These are phyloP conservation scores for Phrynocephalus guinanensis DNA, from an alignment of 2,797 vertebrate species.

Conservation along the genomic window DNA sequence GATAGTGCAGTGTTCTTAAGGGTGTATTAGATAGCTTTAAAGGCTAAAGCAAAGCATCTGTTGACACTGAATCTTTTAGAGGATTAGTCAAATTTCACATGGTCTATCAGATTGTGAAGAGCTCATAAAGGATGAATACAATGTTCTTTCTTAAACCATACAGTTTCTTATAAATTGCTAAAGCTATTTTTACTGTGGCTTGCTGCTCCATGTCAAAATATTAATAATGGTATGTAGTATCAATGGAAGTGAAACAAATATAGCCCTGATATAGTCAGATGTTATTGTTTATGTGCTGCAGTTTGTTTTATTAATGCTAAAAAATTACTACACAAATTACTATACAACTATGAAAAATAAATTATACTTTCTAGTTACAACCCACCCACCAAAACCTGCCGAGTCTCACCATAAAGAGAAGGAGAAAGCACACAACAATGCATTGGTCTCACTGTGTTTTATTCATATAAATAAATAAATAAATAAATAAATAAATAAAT, in stretches of 20 bases:
- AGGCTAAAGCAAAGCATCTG: slow-evolving; percentile 11
- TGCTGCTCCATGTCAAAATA: neutral
- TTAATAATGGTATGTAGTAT: neutral
- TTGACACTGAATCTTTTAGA: slow-evolving; percentile 44
- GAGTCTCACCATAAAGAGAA: neutral
- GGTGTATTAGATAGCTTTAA: slow-evolving; percentile 51
- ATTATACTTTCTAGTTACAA: neutral
- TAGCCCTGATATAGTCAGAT: neutral
- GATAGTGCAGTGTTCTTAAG: slow-evolving; percentile 54
- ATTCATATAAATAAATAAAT: neutral
- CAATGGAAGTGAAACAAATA: neutral
- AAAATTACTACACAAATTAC: neutral
- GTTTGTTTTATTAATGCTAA: neutral
- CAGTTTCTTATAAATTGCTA: neutral
- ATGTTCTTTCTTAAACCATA: neutral
- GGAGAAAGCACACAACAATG: neutral
- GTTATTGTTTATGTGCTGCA: neutral
- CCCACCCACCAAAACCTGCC: too few species aligned
- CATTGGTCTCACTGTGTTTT: neutral
- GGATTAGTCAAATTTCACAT: slow-evolving; percentile 53
- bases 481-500: too few species aligned
- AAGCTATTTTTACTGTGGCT: too few species aligned
- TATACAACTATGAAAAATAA: neutral
- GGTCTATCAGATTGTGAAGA: slow-evolving; percentile 8
- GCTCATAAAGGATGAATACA: neutral